Evolutionary conservation across 2,113 vertebrate genomes (phyloP), one percentile per base, ranked within the genome.

Genomic region (Ptilorrhoa leucosticta): DNA sequence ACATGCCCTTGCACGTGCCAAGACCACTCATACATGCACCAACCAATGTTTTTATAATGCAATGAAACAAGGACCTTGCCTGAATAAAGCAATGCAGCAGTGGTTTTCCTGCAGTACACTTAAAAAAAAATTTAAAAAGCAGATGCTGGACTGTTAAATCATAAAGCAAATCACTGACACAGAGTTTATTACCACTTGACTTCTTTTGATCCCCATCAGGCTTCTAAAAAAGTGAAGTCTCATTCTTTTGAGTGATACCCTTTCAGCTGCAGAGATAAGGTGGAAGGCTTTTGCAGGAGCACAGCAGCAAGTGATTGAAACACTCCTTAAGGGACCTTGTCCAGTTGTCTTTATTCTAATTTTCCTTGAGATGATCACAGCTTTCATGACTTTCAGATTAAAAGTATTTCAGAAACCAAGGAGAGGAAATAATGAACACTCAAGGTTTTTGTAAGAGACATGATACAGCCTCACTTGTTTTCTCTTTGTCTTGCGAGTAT

Each of bases 361-460:
- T 91, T 91, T 97, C 86, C 83, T 72, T 60, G 50, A 88, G 58
- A 91, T 94, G 73, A 96, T 70, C 72, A 97, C 88, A 94, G 83
- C 76, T 95, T 87, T 92, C 69, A 20, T 31, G 23, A 93, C 73
- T 94, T 96, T 94, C 71, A 90, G 53, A 85, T 80, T 77, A 84
- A 35, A 93, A 47, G 19, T 66, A 73, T 71, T 89, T 78, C 83
- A 93, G 37, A 85, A 93, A 51, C 6, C 19, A 72, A 31, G 56
- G 37, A 35, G 18, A 68, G 4, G 58, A 90, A 76, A 72, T 68
- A 73, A 60, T 61, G 57, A 94, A 92, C 33, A 70, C 18, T 72
- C 28, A 11, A 31, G 27, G 1, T 8, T 95, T 91, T 70, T 61
- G n/a, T 54, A 89, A 14, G 30, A 90, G 44, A 65, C 35, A 44